Conservation (phyloP, 2,113 vertebrate species). For the Corythornis vintsioides region DNA sequence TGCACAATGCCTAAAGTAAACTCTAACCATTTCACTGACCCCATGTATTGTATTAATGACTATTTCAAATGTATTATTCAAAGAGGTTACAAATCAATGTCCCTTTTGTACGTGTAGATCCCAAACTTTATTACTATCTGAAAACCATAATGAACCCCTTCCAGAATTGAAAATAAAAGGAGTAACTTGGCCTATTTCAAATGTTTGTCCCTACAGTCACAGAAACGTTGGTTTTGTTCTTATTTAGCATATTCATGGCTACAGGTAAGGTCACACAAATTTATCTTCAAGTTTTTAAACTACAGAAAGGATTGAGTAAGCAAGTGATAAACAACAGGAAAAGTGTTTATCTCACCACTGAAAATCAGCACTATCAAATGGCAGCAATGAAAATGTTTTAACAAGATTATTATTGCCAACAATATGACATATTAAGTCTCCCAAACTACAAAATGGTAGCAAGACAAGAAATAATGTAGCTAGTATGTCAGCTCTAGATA, state of each 20-base stretch:
- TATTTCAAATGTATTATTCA: background rate
- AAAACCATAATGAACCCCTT: background rate
- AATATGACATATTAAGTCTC: slow-evolving; percentile 15
- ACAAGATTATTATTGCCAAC: slow-evolving; percentile 34
- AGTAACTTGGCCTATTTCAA: background rate
- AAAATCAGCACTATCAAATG: slow-evolving; percentile 2
- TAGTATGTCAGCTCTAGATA: background rate
- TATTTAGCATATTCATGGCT: background rate
- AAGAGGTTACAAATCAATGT: background rate
- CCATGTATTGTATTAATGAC: background rate
- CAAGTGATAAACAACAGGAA: background rate
- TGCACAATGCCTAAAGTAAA: background rate
- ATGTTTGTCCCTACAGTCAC: background rate
- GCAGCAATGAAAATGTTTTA: background rate
- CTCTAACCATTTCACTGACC: background rate
- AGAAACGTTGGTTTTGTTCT: background rate
- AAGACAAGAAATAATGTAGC: background rate
- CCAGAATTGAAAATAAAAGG: background rate
- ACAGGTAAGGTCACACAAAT: background rate
- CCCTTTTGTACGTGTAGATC: background rate
- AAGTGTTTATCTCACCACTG: background rate
- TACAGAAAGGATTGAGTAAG: background rate
- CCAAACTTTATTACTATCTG: background rate
- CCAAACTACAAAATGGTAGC: background rate
- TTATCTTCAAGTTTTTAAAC: background rate